Evolutionary conservation across 2,888 invertebrate genomes (phyloP), one percentile per base, ranked within the genome.

Genomic region (Diaperis boleti): DNA sequence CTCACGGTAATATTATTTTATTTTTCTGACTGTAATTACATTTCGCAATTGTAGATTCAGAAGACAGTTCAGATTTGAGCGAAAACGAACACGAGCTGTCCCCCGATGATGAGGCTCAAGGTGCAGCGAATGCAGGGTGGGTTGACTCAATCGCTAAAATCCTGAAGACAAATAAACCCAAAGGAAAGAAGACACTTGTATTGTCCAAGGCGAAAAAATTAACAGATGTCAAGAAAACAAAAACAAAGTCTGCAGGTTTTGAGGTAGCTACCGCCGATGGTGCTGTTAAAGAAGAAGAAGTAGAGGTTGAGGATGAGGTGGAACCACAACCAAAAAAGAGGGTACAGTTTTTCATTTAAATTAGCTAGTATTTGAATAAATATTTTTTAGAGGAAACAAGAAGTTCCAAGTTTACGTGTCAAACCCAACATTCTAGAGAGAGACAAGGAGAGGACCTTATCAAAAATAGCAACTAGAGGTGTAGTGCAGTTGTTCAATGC

Each of bases 401-500:
- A 86, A 49, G 83, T 85, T 74, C 83, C 89, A 54, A 86, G 87
- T 64, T 83, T 92, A 50, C 83, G 94, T 72, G 80, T 88, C 0
- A 95, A 92, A 82, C 95, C 95, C 37, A 87, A 89, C 60, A 85
- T 89, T 68, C 80, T 88, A 68, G 92, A 95, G 69, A 88, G 88
- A 72, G 92, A 92, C 56, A 86, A 89, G 68, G 96, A 96, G 80
- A 87, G 88, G 70, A 82, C 86, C 59, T 80, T 96, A 44, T 83
- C 89, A 26, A 94, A 91, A 85, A 92, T 95, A 72, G 95, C 95
- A 6, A 96, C 95, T 29, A 92, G 92, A 79, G 96, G 96, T 74
- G 95, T 96, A 0, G 95, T 96, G 0, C 95, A 96, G 77, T 83
- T 96, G 65, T 96, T 96, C 75, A 96, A 96, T 85, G 92, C 94